A percentile compares a stretch with the other conserved stretches of the same genome.
phyloP scores from a whole-genome alignment of 2,888 invertebrate species.

The Rhimphoctona megacephalus region DNA sequence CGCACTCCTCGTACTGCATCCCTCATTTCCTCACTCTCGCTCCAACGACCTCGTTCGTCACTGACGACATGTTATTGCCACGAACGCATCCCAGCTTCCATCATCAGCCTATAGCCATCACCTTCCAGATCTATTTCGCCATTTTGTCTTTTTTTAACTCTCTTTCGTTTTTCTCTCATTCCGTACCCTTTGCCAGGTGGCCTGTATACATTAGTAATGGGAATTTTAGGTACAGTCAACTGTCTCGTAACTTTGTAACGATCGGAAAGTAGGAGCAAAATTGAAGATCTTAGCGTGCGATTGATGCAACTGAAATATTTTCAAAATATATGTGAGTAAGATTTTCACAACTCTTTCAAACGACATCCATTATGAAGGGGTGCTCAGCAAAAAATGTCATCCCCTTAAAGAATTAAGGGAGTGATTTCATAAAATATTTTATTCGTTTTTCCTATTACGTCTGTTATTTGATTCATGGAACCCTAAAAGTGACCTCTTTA shows the following conservation, averaged over 20 bases:
- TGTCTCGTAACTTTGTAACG: not conserved
- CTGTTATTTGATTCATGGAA: too few species aligned
- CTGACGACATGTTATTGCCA: conserved; percentile 49
- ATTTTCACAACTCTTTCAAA: too few species aligned
- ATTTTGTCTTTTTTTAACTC: not conserved
- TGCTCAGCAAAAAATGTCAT: too few species aligned
- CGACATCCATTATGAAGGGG: too few species aligned
- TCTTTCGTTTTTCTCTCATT: not conserved
- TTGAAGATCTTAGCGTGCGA: not conserved
- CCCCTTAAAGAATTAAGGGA: too few species aligned
- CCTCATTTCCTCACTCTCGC: conserved; percentile 64
- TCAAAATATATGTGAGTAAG: too few species aligned
- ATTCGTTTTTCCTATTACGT: not conserved
- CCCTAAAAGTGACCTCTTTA: not conserved
- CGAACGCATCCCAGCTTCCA: conserved; percentile 27
- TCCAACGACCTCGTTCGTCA: conserved; percentile 58
- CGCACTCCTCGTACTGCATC: conserved; percentile 43
- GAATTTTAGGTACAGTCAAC: conserved; percentile 6
- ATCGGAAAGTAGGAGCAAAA: not conserved
- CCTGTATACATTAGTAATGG: conserved; percentile 10
- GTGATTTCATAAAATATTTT: too few species aligned
- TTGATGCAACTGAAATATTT: too few species aligned
- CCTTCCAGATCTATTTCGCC: conserved; percentile 31
- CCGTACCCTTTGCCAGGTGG: not conserved
- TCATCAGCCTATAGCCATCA: not conserved